Percentiles rank a stretch among this genome's conserved stretches.
Conservation (phyloP, 2,113 vertebrate species). For the Stercorarius parasiticus region DNA sequence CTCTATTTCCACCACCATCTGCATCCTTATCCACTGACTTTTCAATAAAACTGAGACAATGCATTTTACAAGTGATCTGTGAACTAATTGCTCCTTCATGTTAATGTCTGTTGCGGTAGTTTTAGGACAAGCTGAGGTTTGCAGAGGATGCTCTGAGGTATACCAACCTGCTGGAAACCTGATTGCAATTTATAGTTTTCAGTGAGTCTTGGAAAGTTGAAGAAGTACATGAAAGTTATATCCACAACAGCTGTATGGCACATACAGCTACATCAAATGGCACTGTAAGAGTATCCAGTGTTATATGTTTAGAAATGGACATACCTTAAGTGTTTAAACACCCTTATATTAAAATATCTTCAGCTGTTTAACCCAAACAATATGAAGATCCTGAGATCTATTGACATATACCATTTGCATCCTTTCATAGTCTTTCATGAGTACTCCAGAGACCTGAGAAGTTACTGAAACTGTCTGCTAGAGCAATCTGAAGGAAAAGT, state of each 20-base stretch:
- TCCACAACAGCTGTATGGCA: background rate
- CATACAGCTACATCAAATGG: background rate
- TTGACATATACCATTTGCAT: background rate
- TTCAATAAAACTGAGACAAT: background rate
- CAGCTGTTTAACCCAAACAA: background rate
- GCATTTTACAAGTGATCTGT: background rate
- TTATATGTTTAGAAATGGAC: background rate
- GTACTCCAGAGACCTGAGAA: background rate
- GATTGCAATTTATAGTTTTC: background rate
- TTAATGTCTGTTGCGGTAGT: background rate
- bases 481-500: background rate
- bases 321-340: background rate
- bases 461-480: background rate
- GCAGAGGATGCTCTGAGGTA: background rate
- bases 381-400: background rate
- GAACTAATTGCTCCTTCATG: background rate
- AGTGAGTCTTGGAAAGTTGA: background rate
- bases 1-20: background rate
- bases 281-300: background rate
- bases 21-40: background rate
- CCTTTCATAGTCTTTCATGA: background rate
- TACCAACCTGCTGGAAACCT: background rate
- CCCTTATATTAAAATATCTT: background rate
- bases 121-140: constrained; percentile 1
- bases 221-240: background rate